A percentile compares a stretch with the other conserved stretches of the same genome.
Evolutionary conservation across 1,140 invertebrate genomes (phyloP).

Genomic region (Daktulosphaira vitifoliae): DNA sequence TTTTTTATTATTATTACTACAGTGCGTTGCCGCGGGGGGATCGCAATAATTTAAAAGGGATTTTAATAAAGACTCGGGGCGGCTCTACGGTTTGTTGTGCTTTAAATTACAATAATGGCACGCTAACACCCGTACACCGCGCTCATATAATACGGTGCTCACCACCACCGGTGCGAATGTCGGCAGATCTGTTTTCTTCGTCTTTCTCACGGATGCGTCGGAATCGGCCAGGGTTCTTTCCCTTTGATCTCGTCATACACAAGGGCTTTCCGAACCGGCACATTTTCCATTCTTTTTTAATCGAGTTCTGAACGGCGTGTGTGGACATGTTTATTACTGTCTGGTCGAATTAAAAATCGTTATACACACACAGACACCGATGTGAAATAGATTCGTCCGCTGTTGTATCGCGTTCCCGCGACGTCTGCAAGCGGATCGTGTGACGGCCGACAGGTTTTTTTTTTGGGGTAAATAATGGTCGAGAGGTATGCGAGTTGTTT

Average conservation of each 20-base stretch:
- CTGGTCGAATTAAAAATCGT: slow-evolving; percentile 24
- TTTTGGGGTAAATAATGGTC: no score
- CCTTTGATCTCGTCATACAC: slow-evolving; percentile 23
- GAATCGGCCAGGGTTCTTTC: neutral
- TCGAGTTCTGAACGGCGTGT: slow-evolving; percentile 26
- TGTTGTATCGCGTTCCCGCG: neutral
- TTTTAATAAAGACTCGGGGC: slow-evolving; percentile 15
- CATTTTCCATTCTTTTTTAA: slow-evolving; percentile 4
- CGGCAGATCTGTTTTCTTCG: no score
- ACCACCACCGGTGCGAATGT: no score
- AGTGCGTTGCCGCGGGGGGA: neutral
- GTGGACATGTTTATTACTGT: slow-evolving; percentile 22
- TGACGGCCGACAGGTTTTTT: neutral
- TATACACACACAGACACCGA: neutral
- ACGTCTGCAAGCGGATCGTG: neutral
- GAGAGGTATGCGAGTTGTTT: no score
- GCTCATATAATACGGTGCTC: no score
- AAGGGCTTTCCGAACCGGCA: no score
- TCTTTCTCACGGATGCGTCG: no score
- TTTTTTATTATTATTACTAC: neutral
- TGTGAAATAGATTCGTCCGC: neutral
- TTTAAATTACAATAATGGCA: slow-evolving; percentile 22
- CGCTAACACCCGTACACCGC: neutral
- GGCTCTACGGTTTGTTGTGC: slow-evolving; percentile 11
- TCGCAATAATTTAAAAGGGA: slow-evolving; percentile 23